Conservation (phyloP, 2,113 vertebrate genomes). For the Mohoua ochrocephala region DNA sequence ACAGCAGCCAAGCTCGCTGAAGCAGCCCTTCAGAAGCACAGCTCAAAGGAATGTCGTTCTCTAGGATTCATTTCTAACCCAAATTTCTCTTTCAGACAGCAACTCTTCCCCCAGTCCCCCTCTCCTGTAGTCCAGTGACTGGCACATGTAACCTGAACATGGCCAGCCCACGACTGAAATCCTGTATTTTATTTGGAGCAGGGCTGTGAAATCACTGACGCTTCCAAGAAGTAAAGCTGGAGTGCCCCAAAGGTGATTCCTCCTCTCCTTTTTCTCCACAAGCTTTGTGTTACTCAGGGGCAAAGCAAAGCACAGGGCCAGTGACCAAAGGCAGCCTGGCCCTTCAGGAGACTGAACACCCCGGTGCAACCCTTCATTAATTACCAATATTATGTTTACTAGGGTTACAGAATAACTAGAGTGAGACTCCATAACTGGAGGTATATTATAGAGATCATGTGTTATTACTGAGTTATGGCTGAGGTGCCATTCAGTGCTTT, state of each 20-base stretch:
- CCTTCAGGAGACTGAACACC: not conserved
- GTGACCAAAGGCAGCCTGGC: not conserved
- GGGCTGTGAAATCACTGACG: not conserved
- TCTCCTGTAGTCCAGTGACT: not conserved
- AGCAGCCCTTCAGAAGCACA: not conserved
- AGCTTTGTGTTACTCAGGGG: not conserved
- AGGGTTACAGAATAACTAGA: not conserved
- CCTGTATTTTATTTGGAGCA: not conserved
- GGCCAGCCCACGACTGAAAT: not conserved
- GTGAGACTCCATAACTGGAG: not conserved
- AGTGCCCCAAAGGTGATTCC: not conserved
- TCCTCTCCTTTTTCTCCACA: not conserved
- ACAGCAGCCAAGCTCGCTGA: not conserved
- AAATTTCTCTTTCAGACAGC: not conserved
- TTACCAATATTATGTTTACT: not conserved
- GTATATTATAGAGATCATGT: not conserved
- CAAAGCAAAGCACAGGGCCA: not conserved
- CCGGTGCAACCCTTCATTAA: not conserved
- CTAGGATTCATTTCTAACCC: not conserved
- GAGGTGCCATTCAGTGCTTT: not conserved
- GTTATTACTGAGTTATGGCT: not conserved
- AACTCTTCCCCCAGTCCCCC: not conserved
- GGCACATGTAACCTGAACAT: not conserved
- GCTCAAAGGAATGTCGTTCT: not conserved
- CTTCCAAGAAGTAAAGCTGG: not conserved